Conservation (phyloP, 2,113 vertebrate genomes). For the Orthonyx spaldingii region DNA sequence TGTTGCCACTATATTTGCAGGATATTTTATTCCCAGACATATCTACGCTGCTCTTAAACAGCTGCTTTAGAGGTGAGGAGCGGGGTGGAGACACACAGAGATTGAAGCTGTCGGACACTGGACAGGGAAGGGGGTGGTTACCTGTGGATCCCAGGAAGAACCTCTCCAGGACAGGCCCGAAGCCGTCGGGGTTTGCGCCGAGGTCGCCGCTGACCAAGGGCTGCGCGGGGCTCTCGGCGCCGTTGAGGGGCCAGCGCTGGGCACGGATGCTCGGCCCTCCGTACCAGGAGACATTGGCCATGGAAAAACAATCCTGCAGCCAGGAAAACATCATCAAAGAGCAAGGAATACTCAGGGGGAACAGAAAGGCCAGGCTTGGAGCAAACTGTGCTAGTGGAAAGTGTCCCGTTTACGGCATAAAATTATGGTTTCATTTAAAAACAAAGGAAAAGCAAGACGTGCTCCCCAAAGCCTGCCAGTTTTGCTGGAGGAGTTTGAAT, state of each 20-base stretch:
- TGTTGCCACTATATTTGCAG: rapidly evolving
- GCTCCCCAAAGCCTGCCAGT: not conserved
- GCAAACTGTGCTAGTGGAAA: not conserved
- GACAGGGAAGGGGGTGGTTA: conserved; percentile 2
- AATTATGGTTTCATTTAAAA: not conserved
- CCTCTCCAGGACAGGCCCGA: conserved; percentile 83
- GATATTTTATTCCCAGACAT: rapidly evolving
- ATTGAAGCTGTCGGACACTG: rapidly evolving
- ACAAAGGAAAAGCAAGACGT: not conserved
- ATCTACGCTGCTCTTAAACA: rapidly evolving
- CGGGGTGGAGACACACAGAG: too few species aligned
- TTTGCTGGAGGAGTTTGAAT: not conserved
- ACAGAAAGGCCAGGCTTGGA: not conserved
- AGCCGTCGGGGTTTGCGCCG: conserved; percentile 70
- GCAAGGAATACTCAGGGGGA: rapidly evolving
- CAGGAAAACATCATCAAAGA: not conserved
- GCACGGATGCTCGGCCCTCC: conserved; percentile 77
- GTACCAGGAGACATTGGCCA: conserved; percentile 88
- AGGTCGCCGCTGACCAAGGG: conserved; percentile 78
- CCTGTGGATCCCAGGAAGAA: conserved; percentile 89
- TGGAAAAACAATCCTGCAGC: conserved; percentile 87
- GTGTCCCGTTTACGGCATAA: not conserved
- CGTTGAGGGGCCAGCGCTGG: conserved; percentile 85
- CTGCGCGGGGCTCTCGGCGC: conserved; percentile 72
- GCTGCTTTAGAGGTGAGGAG: not conserved